Percentiles rank a stretch among this genome's conserved stretches.
These are phyloP conservation scores for Hoplostethus mediterraneus DNA, from an alignment of 2,797 vertebrate species.

Conservation along the genomic window DNA sequence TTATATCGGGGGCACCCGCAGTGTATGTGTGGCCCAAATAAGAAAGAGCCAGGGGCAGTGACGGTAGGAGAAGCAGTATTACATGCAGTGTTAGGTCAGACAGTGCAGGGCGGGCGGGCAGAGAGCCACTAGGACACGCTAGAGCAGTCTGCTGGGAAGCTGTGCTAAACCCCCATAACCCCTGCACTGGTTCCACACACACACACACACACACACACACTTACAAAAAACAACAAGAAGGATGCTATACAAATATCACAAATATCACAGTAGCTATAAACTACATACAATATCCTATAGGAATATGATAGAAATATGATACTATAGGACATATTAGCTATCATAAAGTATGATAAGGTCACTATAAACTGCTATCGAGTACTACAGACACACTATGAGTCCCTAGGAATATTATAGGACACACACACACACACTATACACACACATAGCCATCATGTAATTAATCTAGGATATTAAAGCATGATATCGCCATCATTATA, in stretches of 20 bases:
- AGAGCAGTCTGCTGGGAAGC: conserved; percentile 41
- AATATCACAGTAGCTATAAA: too few species aligned
- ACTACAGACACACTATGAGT: too few species aligned
- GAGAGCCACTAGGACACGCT: conserved; percentile 17
- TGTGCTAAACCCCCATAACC: conserved; percentile 47
- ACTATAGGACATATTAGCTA: too few species aligned
- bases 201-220: conserved; percentile 21
- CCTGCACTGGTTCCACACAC: conserved; percentile 34
- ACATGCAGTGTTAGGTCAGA: conserved; percentile 36
- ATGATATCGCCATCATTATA: conserved; percentile 48
- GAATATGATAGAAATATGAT: too few species aligned
- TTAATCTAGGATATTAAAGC: conserved; percentile 59
- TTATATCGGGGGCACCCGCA: conserved; percentile 7
- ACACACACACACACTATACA: conserved; percentile 2
- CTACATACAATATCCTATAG: neutral
- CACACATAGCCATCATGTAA: conserved; percentile 15
- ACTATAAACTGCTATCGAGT: too few species aligned
- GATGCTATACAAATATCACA: too few species aligned
- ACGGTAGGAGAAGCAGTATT: conserved; percentile 4
- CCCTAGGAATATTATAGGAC: neutral
- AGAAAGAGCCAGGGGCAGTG: conserved; percentile 1
- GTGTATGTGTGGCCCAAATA: neutral
- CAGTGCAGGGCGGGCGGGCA: conserved; percentile 45
- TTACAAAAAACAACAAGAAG: conserved; percentile 16
- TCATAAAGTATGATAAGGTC: too few species aligned